Percentiles rank a stretch among this genome's conserved stretches.
Conservation (phyloP, 2,888 invertebrate species). For the Synanthedon myopaeformis region DNA sequence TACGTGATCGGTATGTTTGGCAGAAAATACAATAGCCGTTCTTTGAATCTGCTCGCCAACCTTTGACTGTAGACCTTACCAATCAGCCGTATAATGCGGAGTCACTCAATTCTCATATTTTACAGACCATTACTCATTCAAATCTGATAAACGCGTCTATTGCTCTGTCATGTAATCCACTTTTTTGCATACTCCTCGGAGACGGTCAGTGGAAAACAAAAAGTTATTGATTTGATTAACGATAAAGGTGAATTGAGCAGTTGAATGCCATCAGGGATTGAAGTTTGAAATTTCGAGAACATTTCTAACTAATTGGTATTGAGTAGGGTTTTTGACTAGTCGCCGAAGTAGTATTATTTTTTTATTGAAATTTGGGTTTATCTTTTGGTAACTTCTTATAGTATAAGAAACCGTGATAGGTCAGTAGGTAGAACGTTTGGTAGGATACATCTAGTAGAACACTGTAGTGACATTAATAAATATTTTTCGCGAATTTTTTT, state of each 20-base stretch:
- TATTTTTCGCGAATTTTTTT: no score
- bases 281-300: constrained; percentile 14
- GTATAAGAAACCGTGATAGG: no score
- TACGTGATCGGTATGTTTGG: not conserved
- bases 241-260: constrained; percentile 22
- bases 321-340: constrained; percentile 13
- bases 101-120: constrained; percentile 33
- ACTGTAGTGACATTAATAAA: no score
- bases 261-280: constrained; percentile 13
- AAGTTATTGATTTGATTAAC: constrained; percentile 20
- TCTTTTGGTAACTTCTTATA: no score
- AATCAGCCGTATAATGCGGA: constrained; percentile 22
- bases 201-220: constrained; percentile 12
- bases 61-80: constrained; percentile 29
- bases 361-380: no score
- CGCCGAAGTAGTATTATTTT: no score
- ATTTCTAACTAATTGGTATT: constrained; percentile 10
- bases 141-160: constrained; percentile 33
- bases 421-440: no score
- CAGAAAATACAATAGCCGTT: not conserved
- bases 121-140: constrained; percentile 29
- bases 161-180: constrained; percentile 32
- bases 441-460: no score
- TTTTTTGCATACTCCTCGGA: constrained; percentile 35
- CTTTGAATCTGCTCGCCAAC: constrained; percentile 9